A percentile compares a stretch with the other conserved stretches of the same genome.
Evolutionary conservation across 1,140 invertebrate genomes (phyloP).

Genomic region (Grapholita molesta): DNA sequence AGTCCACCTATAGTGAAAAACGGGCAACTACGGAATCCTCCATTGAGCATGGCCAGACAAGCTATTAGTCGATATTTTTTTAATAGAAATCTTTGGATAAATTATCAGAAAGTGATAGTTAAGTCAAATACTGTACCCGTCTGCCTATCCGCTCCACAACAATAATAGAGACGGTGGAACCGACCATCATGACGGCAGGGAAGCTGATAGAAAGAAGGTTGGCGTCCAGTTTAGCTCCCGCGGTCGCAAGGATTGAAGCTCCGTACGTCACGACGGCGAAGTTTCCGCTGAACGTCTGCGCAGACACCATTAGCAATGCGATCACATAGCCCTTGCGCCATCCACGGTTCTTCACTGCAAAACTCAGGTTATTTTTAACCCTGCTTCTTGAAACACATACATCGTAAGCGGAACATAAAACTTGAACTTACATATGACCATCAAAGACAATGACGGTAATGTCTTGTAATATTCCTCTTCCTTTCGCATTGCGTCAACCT

Average conservation of each 20-base stretch:
- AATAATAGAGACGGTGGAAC: conserved; percentile 34
- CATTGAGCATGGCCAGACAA: too few species aligned
- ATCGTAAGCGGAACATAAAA: neutral
- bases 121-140: conserved; percentile 40
- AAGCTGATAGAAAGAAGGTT: conserved; percentile 49
- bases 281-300: conserved; percentile 25
- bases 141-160: conserved; percentile 47
- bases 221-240: conserved; percentile 42
- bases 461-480: conserved; percentile 31
- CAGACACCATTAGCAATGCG: conserved; percentile 29
- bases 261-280: conserved; percentile 34
- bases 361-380: too few species aligned
- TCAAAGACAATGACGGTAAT: conserved; percentile 27
- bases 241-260: conserved; percentile 36
- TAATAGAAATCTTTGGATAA: too few species aligned
- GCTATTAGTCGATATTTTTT: too few species aligned
- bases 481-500: conserved; percentile 30
- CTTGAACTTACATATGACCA: conserved; percentile 32
- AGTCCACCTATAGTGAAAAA: too few species aligned
- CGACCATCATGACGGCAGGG: conserved; percentile 47
- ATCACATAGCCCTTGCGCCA: conserved; percentile 34
- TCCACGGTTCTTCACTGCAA: conserved; percentile 33
- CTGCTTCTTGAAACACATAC: too few species aligned
- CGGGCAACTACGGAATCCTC: too few species aligned
- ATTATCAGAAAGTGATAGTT: too few species aligned